Base-by-base conservation (phyloP, 2,888 invertebrate genomes). In the Nesidiocoris tenuis region DNA sequence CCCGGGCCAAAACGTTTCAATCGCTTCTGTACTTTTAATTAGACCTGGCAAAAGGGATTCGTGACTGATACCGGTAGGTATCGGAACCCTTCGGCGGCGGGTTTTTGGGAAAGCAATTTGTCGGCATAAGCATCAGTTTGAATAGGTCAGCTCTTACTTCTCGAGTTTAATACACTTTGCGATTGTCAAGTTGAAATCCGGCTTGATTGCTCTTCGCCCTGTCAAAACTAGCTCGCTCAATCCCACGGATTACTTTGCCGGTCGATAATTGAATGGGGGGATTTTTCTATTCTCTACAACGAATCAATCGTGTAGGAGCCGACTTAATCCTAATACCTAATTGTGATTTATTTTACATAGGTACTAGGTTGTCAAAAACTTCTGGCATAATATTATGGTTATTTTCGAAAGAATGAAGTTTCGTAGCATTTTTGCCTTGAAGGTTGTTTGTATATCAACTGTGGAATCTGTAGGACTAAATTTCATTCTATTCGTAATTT, bases 11-110 rank as follows among this genome's bases (percentile, higher is more conserved):
- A 72, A 21, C 22, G 72, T 63, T 70, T 70, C 61, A 61, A 72
- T 72, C 63, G 65, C 22, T 21, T 12, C 39, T 12, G 63, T 63
- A 21, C 72, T 63, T 61, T 72, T 72, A 72, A 72, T 72, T 72
- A 63, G 72, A 61, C 25, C 16, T 17, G 19, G 39, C 12, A 39
- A 12, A 12, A 12, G 39, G 39, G 23, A 72, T 56, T 63, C 72
- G 72, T 72, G 72, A 61, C 72, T 72, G 63, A 61, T 72, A 72
- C 72, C n/a, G 19, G 61, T 25, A 18, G n/a, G 72, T 54, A 54
- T 56, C 56, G 39, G 21, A 61, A 54, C 61, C 61, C 54, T 61
- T 25, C 61, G 61, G 61, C 61, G 72, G 61, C 54, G 61, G 61
- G 61, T 61, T 72, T 72, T 72, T 63, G 25, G 55, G 39, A 25